phyloP scores from a whole-genome alignment of 37 sponge, comb jelly and placozoan species.

The Lycopodina hypogea region DNA sequence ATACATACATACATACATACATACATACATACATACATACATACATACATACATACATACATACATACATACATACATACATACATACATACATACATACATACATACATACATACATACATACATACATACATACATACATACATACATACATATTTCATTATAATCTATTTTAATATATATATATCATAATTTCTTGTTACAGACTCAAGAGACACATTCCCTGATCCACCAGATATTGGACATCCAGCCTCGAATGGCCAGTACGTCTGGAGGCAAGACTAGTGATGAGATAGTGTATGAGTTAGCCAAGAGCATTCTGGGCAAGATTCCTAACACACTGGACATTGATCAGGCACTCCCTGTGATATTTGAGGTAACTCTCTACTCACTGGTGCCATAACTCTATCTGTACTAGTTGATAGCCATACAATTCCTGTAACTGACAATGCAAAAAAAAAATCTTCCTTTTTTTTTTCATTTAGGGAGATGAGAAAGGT shows the following conservation, averaged over 20 bases:
- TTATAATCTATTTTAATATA: too few relatives aligned
- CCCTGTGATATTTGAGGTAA: slow-evolving; percentile 79
- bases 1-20: too few relatives aligned
- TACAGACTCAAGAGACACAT: slow-evolving; percentile 88
- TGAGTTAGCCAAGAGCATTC: slow-evolving; percentile 91
- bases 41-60: too few relatives aligned
- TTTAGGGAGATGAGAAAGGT: slow-evolving; percentile 80
- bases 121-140: too few relatives aligned
- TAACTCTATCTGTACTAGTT: not conserved
- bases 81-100: too few relatives aligned
- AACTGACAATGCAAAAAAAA: not conserved
- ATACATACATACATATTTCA: too few relatives aligned
- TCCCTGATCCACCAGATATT: slow-evolving; percentile 82
- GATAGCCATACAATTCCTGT: not conserved
- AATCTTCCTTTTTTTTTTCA: not conserved
- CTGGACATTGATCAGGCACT: slow-evolving; percentile 86
- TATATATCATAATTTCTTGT: too few relatives aligned
- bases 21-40: too few relatives aligned
- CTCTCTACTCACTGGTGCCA: not conserved
- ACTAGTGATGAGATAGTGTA: slow-evolving; percentile 96
- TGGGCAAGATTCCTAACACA: slow-evolving; percentile 83
- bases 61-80: too few relatives aligned
- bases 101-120: too few relatives aligned
- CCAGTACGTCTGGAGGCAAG: slow-evolving; percentile 88
- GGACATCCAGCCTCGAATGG: slow-evolving; percentile 92